Conservation (phyloP, 2,113 vertebrate species). For the Mormyrus iriodes region DNA sequence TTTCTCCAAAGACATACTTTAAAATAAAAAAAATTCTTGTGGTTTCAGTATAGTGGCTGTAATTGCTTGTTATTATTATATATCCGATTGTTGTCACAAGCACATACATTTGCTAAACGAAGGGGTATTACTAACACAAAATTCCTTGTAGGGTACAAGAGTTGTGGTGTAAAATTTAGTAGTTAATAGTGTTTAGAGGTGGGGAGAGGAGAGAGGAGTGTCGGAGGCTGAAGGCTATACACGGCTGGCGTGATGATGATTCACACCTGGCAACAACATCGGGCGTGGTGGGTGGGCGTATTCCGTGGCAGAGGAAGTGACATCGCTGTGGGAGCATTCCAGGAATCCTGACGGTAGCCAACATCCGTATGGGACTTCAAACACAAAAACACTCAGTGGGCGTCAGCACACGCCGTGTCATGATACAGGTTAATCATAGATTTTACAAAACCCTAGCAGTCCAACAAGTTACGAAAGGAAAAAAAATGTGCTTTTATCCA, state of each 20-base stretch:
- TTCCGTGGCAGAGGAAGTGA: neutral
- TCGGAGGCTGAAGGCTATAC: neutral
- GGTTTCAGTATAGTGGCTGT: neutral
- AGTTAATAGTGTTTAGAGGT: neutral
- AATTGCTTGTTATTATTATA: neutral
- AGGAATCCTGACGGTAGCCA: neutral
- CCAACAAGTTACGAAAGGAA: neutral
- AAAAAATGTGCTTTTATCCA: neutral
- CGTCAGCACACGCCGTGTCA: neutral
- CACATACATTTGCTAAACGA: neutral
- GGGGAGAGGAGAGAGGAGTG: neutral
- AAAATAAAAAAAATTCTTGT: neutral
- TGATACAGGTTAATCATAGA: conserved; percentile 25
- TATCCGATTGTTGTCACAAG: neutral
- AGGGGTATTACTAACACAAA: neutral
- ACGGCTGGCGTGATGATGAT: neutral
- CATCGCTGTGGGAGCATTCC: neutral
- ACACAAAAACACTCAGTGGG: neutral
- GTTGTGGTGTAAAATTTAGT: neutral
- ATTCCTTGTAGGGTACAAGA: neutral
- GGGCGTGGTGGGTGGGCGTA: neutral
- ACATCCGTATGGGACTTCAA: neutral
- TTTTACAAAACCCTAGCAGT: conserved; percentile 21
- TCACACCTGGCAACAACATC: neutral
- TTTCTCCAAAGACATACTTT: neutral